A percentile compares a stretch with the other conserved stretches of the same genome.
Conservation (phyloP, 1,140 invertebrate genomes). For the Sinella curviseta region DNA sequence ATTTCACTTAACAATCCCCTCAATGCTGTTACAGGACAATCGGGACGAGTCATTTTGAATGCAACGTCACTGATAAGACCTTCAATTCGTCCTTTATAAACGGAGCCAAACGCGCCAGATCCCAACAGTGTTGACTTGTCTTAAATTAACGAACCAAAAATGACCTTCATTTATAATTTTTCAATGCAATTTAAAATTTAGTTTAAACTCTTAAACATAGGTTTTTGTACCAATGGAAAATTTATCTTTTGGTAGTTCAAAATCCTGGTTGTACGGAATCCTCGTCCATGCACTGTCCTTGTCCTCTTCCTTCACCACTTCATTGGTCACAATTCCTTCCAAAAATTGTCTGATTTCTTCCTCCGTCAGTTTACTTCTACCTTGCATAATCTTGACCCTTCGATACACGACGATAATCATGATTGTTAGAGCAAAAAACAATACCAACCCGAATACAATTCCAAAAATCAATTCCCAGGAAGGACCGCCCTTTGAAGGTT, state of each 20-base stretch:
- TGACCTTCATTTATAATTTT: not conserved
- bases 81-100: constrained; percentile 11
- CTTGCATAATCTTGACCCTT: not conserved
- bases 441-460: not conserved
- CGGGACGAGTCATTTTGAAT: not conserved
- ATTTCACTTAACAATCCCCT: not conserved
- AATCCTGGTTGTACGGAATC: constrained; percentile 29
- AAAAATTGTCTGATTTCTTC: constrained; percentile 8
- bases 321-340: not conserved
- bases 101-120: constrained; percentile 5
- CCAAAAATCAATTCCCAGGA: not conserved
- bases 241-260: constrained; percentile 28
- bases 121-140: not conserved
- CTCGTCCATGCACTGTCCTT: not conserved
- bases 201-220: not conserved
- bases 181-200: not conserved
- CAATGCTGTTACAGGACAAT: not conserved
- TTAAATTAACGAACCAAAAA: not conserved
- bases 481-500: not conserved
- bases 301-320: not conserved
- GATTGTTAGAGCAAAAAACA: not conserved
- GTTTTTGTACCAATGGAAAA: constrained; percentile 31
- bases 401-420: not conserved
- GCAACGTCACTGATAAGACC: not conserved
- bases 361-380: not conserved